Base-by-base conservation (phyloP, 2,888 invertebrate species). In the Pycnomerus fuliginosus region DNA sequence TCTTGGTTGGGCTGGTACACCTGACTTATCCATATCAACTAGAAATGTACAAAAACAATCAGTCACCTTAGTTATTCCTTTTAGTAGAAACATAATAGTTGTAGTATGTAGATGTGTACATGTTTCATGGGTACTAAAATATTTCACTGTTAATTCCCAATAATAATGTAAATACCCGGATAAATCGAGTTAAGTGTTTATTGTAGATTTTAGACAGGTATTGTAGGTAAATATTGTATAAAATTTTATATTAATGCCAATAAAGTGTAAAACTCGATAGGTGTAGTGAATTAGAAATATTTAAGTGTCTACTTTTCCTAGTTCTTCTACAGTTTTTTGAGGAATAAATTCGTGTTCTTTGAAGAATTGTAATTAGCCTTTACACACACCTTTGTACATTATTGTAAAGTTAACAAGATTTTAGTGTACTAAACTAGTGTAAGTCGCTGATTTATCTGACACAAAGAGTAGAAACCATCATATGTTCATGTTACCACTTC, bases 401-500 rank as follows among this genome's bases (percentile, higher is more conserved):
- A 48, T 50, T 55, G 48, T 53, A 49, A 50, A 47, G 34, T 52
- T 53, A 53, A 52, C 50, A 50, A 53, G 51, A 58, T 52, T 35
- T n/a, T 46, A 32, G 27, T 34, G 52, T 52, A 58, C 53, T 51
- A 52, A 59, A 60, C 51, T 62, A 57, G 58, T 59, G 52, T 59
- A 53, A 56, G 55, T 56, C 52, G 58, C 55, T 48, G 39, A 15
- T 35, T 14, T 12, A 35, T 44, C 33, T 24, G 44, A 43, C 40
- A 48, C 45, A 31, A 45, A 16, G 12, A 20, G 44, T 49, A 49
- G 49, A 45, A 39, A 42, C 35, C 49, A 49, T 49, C 49, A 45
- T 46, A 55, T 25, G 58, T 62, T 62, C 62, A 65, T 64, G 59
- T 61, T 64, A 59, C 60, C 60, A 62, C 60, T 60, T 60, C 61